Conservation (phyloP, 2,797 vertebrate genomes). For the Esox lucius region DNA sequence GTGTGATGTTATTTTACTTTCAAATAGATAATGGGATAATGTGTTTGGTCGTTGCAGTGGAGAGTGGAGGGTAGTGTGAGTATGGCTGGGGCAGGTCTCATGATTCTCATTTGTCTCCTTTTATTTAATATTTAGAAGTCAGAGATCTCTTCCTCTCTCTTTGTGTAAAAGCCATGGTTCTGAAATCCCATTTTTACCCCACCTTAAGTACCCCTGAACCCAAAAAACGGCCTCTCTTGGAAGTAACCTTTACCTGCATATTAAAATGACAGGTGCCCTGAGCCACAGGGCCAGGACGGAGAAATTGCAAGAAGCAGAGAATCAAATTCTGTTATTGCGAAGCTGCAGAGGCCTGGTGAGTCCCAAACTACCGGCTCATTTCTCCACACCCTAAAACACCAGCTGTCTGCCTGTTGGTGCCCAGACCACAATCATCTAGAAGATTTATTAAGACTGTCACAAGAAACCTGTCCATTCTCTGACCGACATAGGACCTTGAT, state of each 20-base stretch:
- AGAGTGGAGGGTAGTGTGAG: not conserved
- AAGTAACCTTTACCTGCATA: not conserved
- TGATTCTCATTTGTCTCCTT: not conserved
- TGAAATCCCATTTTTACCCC: not conserved
- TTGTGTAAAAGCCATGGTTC: not conserved
- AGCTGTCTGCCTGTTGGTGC: too few relatives aligned
- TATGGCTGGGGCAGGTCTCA: not conserved
- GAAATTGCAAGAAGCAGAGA: not conserved
- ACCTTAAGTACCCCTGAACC: not conserved
- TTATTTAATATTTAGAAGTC: not conserved
- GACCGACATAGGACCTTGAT: not conserved
- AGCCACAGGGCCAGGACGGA: not conserved
- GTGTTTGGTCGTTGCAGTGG: not conserved
- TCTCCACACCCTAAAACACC: not conserved
- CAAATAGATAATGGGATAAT: not conserved
- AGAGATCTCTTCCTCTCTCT: not conserved
- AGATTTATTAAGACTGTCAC: too few relatives aligned
- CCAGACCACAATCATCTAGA: too few relatives aligned
- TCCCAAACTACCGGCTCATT: not conserved
- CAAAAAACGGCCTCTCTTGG: not conserved
- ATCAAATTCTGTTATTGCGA: not conserved
- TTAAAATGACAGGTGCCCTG: not conserved
- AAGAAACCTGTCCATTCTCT: not conserved
- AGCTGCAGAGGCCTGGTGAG: not conserved
- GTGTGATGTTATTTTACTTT: too few relatives aligned